Evolutionary conservation across 2,888 invertebrate genomes (phyloP).

Genomic region (Pollenia griseotomentosa): DNA sequence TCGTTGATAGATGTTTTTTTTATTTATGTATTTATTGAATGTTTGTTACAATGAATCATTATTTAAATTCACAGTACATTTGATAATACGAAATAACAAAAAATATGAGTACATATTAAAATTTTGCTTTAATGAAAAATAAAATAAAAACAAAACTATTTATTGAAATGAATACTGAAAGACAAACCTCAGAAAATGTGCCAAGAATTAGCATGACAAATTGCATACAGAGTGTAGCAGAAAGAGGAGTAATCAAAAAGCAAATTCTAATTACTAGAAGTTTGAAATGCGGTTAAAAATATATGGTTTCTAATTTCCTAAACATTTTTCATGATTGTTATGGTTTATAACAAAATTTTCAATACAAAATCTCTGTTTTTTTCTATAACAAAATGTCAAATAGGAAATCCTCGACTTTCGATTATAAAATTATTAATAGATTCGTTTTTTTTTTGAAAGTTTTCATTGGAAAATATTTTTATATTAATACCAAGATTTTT

Average conservation of each 20-base stretch:
- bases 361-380: too few species aligned
- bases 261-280: neutral
- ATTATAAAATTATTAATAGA: too few species aligned
- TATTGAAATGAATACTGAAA: slow-evolving; percentile 41
- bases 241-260: neutral
- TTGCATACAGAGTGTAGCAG: neutral
- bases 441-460: too few species aligned
- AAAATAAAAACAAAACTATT: slow-evolving; percentile 22
- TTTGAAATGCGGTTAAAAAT: neutral
- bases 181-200: slow-evolving; percentile 44
- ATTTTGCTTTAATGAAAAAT: neutral
- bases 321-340: too few species aligned
- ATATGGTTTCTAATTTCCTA: too few species aligned
- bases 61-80: slow-evolving; percentile 38
- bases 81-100: slow-evolving; percentile 9
- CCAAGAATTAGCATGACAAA: slow-evolving; percentile 42
- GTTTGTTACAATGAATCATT: slow-evolving; percentile 54
- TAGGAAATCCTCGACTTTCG: too few species aligned
- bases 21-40: neutral
- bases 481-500: too few species aligned
- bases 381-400: too few species aligned
- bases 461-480: too few species aligned
- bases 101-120: neutral
- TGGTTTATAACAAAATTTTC: too few species aligned
- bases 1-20: slow-evolving; percentile 14